Evolutionary conservation across 2,113 vertebrate species (phyloP), one percentile per base, ranked within the genome.

Genomic region (Isurus oxyrinchus): DNA sequence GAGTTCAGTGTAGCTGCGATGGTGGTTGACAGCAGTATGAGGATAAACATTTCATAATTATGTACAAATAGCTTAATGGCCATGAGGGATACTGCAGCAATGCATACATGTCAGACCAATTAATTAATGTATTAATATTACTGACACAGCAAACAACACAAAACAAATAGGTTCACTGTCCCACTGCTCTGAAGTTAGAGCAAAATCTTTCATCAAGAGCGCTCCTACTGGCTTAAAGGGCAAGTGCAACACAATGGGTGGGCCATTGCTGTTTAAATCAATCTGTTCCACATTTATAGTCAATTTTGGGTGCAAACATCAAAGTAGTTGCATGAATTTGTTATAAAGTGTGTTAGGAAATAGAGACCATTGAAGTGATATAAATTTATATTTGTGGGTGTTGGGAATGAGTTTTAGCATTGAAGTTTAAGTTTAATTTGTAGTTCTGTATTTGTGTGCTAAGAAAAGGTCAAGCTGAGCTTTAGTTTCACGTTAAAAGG

Each of bases 91-190:
- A 40, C 35, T 63, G 90, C 19, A 23, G 57, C n/a, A 63, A 93
- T 93, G 16, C 59, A 40, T 93, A 63, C 57, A 2, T 93, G 90
- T 63, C 59, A 93, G 90, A 61, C 31, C 35, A 93, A 93, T 93
- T 93, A 93, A 93, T 93, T 63, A 93, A 93, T 63, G 90, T 93
- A 35, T 63, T 63, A 93, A 19, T 63, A 63, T 63, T 93, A 93
- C 90, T 40, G 90, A 93, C 59, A 93, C 59, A 63, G 90, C 90
- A 93, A 93, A 93, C 53, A 57, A 59, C 57, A 93, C 35, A 63
- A 61, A 21, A 31, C 90, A 93, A 63, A 63, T 40, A 40, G 14
- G 35, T n/a, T 93, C 59, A 63, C 6, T 1, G 57, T 93, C 90
- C 90, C 90, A 63, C 57, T 23, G 35, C 27, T 93, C n/a, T 8